Percentiles rank a stretch among this genome's conserved stretches.
These are phyloP conservation scores for Xylocampa areola DNA, from an alignment of 2,888 invertebrate genomes.

Conservation along the genomic window DNA sequence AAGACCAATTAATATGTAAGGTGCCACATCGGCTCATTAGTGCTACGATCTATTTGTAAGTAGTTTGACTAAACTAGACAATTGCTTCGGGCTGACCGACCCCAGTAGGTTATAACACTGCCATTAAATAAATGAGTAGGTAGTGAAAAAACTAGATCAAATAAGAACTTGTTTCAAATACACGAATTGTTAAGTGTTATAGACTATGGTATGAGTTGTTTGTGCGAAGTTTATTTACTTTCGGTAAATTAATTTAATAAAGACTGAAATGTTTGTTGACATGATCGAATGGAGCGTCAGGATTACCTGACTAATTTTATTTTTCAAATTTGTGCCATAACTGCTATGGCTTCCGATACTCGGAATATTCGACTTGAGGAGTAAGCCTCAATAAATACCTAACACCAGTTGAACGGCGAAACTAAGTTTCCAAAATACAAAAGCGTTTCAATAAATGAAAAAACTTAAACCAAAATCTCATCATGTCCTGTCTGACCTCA, in stretches of 20 bases:
- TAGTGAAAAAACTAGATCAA: constrained; percentile 65
- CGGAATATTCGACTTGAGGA: constrained; percentile 62
- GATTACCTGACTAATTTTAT: constrained; percentile 41
- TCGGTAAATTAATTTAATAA: constrained; percentile 60
- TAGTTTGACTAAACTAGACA: constrained; percentile 64
- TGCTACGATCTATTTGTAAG: constrained; percentile 59
- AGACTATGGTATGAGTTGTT: constrained; percentile 42
- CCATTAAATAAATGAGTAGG: constrained; percentile 56
- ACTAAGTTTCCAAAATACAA: constrained; percentile 65
- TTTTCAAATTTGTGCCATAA: constrained; percentile 67
- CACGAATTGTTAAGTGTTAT: constrained; percentile 56
- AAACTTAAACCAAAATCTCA: constrained; percentile 70
- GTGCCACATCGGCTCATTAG: constrained; percentile 72
- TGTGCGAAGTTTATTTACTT: constrained; percentile 62
- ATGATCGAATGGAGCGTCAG: constrained; percentile 52
- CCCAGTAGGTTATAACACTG: constrained; percentile 46
- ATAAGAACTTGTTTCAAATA: constrained; percentile 56
- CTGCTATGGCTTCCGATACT: constrained; percentile 52
- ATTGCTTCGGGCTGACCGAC: constrained; percentile 27
- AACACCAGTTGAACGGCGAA: constrained; percentile 60
- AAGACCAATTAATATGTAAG: constrained; percentile 65
- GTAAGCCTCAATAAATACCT: constrained; percentile 58
- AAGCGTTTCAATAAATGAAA: constrained; percentile 56
- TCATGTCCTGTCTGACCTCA: constrained; percentile 55
- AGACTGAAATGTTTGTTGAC: constrained; percentile 73